Evolutionary conservation across 2,113 vertebrate genomes (phyloP).

Genomic region (Prunella fulvescens): DNA sequence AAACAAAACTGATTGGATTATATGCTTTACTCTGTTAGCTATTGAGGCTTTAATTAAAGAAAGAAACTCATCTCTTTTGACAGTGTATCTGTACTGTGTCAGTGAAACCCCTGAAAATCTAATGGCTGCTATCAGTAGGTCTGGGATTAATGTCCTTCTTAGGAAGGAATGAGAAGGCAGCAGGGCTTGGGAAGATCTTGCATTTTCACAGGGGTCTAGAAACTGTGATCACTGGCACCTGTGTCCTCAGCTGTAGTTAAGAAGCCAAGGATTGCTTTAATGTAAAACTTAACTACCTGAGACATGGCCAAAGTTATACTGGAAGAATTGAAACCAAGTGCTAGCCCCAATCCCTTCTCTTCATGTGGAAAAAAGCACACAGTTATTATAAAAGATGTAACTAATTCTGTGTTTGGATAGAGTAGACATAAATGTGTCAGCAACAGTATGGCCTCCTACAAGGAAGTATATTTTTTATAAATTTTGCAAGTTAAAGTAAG

Average conservation of each 20-base stretch:
- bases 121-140: not conserved
- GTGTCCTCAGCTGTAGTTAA: not conserved
- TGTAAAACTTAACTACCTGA: not conserved
- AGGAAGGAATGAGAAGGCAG: not conserved
- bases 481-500: not conserved
- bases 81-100: not conserved
- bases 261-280: not conserved
- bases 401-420: constrained; percentile 23
- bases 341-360: not conserved
- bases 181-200: not conserved
- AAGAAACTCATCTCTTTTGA: not conserved
- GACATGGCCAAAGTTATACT: not conserved
- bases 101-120: not conserved
- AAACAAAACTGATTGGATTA: constrained; percentile 42
- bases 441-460: not conserved
- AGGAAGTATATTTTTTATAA: not conserved
- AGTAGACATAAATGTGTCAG: constrained; percentile 14
- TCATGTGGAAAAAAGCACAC: not conserved
- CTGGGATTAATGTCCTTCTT: not conserved
- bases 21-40: constrained; percentile 1
- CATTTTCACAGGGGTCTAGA: not conserved
- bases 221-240: not conserved
- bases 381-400: not conserved
- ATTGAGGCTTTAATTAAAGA: constrained; percentile 2
- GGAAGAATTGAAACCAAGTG: not conserved